Conservation (phyloP, 2,113 vertebrate species). For the Stomatorhinus ivindoensis region DNA sequence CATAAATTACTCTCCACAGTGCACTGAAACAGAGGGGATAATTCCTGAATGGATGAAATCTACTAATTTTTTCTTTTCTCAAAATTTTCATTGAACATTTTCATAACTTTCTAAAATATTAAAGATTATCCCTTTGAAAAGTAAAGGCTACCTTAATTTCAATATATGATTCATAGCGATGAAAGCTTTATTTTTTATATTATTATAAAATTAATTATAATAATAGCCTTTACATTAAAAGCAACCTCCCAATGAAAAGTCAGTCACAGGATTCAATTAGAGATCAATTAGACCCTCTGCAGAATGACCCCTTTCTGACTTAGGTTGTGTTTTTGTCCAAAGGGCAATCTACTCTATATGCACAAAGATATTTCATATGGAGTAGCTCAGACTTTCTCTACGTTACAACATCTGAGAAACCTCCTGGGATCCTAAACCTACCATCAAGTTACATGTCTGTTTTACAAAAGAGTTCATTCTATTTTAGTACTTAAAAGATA, state of each 20-base stretch:
- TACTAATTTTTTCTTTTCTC: slow-evolving; percentile 7
- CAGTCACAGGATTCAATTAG: not conserved
- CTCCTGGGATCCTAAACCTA: not conserved
- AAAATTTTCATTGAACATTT: slow-evolving; percentile 4
- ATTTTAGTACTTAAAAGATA: not conserved
- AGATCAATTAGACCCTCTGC: not conserved
- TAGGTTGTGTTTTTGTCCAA: not conserved
- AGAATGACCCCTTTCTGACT: not conserved
- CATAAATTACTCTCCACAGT: slow-evolving; percentile 34
- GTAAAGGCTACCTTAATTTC: not conserved
- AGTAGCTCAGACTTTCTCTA: not conserved
- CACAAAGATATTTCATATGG: not conserved
- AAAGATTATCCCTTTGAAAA: not conserved
- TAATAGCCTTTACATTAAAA: not conserved
- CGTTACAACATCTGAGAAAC: not conserved
- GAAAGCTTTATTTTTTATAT: not conserved
- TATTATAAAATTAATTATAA: not conserved
- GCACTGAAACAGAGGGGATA: slow-evolving; percentile 6
- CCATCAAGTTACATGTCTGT: not conserved
- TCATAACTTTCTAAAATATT: slow-evolving; percentile 3
- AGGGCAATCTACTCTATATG: not conserved
- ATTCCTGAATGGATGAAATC: slow-evolving; percentile 5
- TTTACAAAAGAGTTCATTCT: not conserved
- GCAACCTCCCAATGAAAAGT: not conserved
- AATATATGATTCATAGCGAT: not conserved